Evolutionary conservation across 2,113 vertebrate genomes (phyloP).

Genomic region (Paramisgurnus dabryanus): DNA sequence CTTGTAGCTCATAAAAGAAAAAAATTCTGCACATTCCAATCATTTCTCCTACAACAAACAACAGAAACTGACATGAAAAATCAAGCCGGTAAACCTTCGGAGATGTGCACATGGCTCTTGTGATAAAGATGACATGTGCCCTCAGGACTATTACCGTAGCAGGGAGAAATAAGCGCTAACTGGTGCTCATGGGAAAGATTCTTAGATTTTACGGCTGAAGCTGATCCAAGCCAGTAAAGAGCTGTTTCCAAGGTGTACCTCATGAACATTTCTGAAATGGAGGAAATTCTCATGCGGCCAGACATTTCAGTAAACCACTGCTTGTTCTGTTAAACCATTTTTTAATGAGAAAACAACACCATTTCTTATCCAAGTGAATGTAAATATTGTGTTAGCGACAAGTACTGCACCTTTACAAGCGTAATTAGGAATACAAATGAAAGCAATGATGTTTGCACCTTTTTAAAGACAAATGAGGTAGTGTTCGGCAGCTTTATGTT

Average conservation of each 20-base stretch:
- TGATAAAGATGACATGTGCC: not conserved
- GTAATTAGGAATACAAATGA: too few relatives aligned
- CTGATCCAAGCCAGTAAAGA: not conserved
- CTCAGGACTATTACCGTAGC: not conserved
- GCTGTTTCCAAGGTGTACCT: not conserved
- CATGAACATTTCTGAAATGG: not conserved
- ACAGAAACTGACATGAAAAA: constrained; percentile 17
- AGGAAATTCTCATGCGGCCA: not conserved
- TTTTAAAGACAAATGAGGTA: too few relatives aligned
- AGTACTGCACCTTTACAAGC: too few relatives aligned
- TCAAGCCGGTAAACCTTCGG: not conserved
- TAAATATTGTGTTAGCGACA: too few relatives aligned
- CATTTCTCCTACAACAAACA: constrained; percentile 57
- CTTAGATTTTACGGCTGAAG: not conserved
- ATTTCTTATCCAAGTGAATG: too few relatives aligned
- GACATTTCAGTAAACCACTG: not conserved
- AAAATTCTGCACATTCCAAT: constrained; percentile 55
- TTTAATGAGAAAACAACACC: too few relatives aligned
- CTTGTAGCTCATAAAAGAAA: constrained; percentile 35
- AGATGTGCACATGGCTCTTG: not conserved
- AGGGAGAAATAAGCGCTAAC: not conserved
- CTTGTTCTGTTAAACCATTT: not conserved
- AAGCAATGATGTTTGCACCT: too few relatives aligned
- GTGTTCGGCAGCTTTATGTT: too few relatives aligned
- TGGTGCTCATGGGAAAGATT: not conserved